Base-by-base conservation (phyloP, 2,888 invertebrate genomes). In the Scotopteryx bipunctaria region DNA sequence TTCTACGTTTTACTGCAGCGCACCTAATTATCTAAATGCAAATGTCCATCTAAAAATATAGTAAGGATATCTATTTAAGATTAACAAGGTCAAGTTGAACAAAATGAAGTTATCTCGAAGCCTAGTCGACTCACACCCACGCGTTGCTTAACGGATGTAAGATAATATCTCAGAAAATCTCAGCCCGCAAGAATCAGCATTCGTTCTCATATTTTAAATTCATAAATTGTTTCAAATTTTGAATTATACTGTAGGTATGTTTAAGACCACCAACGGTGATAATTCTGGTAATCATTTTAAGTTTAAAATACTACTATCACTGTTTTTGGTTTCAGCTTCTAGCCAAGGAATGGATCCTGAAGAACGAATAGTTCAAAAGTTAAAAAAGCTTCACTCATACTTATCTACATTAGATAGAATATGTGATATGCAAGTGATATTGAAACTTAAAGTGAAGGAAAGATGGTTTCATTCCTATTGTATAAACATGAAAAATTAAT, bases 101-200 rank as follows among this genome's bases (percentile, higher is more conserved):
- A 25, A 55, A 50, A 50, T 57, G 47, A 51, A 55, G 47, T 48
- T 57, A 57, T 55, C 42, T 50, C 40, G 41, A 50, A 37, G 45
- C 32, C 41, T 38, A 14, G 43, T 37, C 40, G 36, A 31, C 27
- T 38, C 13, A 16, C 33, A 47, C 42, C 49, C 42, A 54, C 40
- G 16, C 31, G 5, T 17, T 46, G 15, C 25, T 43, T 31, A 57
- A 36, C 51, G 58, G 54, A 61, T 51, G 51, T 17, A 9, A 49
- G 60, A 61, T 54, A 54, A 51, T 45, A 61, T 56, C 61, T 49
- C 27, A 46, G 48, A 47, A 44, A 49, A 51, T 36, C 42, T 51
- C 36, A 55, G 46, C 25, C 40, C 38, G 43, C 51, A 54, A 56
- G n/a, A n/a, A 44, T 49, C 44, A 50, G 25, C 59, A 52, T 49